Base-by-base conservation (phyloP, 2,888 invertebrate genomes). In the Harpalus rubripes region DNA sequence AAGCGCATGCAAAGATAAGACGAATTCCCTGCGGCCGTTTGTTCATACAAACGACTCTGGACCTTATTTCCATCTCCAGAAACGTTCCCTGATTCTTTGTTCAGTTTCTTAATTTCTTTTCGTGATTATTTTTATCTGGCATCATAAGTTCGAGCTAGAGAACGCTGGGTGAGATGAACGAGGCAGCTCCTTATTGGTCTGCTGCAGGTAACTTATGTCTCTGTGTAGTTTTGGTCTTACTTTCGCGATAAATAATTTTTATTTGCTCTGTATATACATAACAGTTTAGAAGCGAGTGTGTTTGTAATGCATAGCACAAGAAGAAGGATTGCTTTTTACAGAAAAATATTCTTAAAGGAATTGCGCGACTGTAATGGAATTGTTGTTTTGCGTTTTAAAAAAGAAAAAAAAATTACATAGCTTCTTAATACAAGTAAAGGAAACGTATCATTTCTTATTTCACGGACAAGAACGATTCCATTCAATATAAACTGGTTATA, bases 211-310 rank as follows among this genome's bases (percentile, higher is more conserved):
- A 65, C 81, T 81, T 81, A 82, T 41, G 82, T 68, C 65, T 82
- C 72, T 82, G 72, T 56, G 41, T 82, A 68, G 82, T 82, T 82
- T 58, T 82, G 72, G 52, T 74, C 58, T 56, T 68, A 82, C 82
- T 72, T 68, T 82, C 39, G 82, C 56, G 41, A 82, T 82, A 72
- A 82, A 82, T 82, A 72, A 82, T 82, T 82, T 82, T 72, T 82
- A 72, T 72, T 72, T 82, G 56, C 72, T 39, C 56, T 82, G 82
- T 68, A 82, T 81, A 81, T 26, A 52, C 7, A 81, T 82, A 72
- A 82, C 65, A 15, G 68, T 68, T 52, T 72, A 65, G 44, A 15
- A 22, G 39, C 63, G 56, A 68, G 63, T 72, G 56, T 72, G 59
- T 58, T 78, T 78, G 16, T 44, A 74, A 74, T 44, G 72, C 72